Base-by-base conservation (phyloP, 1,140 invertebrate species). In the Helicorthomorpha holstii region DNA sequence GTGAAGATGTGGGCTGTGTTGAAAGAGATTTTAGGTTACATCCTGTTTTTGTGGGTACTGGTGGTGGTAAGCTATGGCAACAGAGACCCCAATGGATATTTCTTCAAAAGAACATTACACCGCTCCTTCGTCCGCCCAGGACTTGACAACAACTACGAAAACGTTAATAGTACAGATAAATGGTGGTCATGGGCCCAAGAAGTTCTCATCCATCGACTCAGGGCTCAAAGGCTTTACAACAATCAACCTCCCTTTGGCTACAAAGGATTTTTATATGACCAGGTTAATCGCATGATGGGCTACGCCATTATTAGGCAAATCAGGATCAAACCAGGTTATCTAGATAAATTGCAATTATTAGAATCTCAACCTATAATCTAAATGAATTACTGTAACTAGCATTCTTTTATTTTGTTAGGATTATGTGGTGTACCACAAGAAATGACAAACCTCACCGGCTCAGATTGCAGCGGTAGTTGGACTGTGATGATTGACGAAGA, bases 291-390 rank as follows among this genome's bases (percentile, higher is more conserved):
- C 51, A 66, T 76, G 16, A 70, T 76, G 67, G 74, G 74, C 21
- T 74, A 74, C 58, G 73, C 66, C 16, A 65, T 69, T 19, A 62
- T 76, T 51, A 60, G 74, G 54, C 73, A 75, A 61, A 61, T 71
- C 1, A 59, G 74, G 53, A 59, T 67, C 1, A 63, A 58, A 25
- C 7, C 7, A 46, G 44, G 44, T 46, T 7, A 34, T 34, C 7
- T 34, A 7, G 16, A 7, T 34, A 16, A 16, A 34, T 7, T 16
- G 7, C 16, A 16, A 16, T 7, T 34, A 34, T 34, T 7, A 7
- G 29, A 34, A 34, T 34, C 7, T 34, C 29, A 16, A 7, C 29
- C 16, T 7, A 34, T 7, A 34, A 34, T 7, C 7, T 7, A 22
- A 22, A 46, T 22, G 21, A 48, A 12, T 48, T 12, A 26, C 24